Evolutionary conservation across 53 echinoderm and acorn worm species (phyloP), one percentile per base, ranked within the genome.

Genomic region (Patiria pectinifera): DNA sequence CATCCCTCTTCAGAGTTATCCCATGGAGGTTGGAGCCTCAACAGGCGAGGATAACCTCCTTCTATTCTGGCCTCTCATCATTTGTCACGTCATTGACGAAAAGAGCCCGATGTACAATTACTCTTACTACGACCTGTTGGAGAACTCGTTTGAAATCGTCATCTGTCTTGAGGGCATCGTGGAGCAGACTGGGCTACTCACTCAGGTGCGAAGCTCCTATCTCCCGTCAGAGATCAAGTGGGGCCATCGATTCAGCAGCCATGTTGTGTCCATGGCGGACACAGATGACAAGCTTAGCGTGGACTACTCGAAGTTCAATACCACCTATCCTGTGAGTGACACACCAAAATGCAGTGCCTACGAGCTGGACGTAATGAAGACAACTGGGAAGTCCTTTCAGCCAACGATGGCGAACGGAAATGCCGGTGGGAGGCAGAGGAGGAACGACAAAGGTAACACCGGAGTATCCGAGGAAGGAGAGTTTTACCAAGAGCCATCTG

Each of bases 1-100:
- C 70, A 95, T 99, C 82, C 99, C 99, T 5, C 94, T 97, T 2
- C 92, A 96, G 71, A 92, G 91, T 1, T 95, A 95, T 62, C 93
- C 92, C 72, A 89, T 99, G 69, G 92, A 93, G 45, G 84, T 99
- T 15, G 93, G 95, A 8, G 91, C 87, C 16, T 92, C 92, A 7
- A 60, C 74, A 22, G 84, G 84, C 14, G 93, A 91, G 59, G 93
- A 94, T 44, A 94, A 94, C n/a, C 89, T 99, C 60, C 94, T 96
- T 12, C 94, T 99, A 0, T 95, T 97, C 47, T 99, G 99, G 99
- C 99, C 99, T 5, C 92, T 97, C 75, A 94, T 99, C 70, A 92
- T 99, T 25, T 91, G 88, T 72, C 99, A 99, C 76, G 92, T 95
- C 45, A 99, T 99, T 70, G 96, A 99, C 71, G 92, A 96, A 72